phyloP scores from a whole-genome alignment of 2,113 vertebrate species.

The Odocoileus hemionus region DNA sequence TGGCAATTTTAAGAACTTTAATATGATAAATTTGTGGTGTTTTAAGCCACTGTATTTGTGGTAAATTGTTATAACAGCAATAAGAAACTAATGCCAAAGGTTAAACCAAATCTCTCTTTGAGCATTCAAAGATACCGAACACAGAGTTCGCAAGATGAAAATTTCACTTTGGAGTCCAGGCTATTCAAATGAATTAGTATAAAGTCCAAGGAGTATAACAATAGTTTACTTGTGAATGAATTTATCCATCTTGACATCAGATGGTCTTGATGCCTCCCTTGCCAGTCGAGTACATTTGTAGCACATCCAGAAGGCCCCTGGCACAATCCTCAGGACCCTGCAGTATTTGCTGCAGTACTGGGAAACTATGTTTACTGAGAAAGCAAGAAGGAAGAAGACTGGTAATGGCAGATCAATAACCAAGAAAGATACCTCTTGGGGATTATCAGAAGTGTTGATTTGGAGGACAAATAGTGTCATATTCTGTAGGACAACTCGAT shows the following conservation, averaged over 20 bases:
- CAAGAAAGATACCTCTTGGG: neutral
- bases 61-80: neutral
- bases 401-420: neutral
- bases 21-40: neutral
- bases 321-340: neutral
- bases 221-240: neutral
- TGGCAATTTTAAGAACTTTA: neutral
- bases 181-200: constrained; percentile 7
- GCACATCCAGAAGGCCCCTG: neutral
- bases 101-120: neutral
- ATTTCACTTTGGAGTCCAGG: constrained; percentile 3
- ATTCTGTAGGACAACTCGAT: neutral
- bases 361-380: neutral
- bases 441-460: neutral
- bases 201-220: neutral
- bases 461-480: neutral
- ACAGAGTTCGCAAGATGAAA: neutral
- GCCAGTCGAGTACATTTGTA: neutral
- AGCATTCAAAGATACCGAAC: neutral
- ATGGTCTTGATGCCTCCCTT: neutral
- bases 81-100: constrained; percentile 16
- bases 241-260: neutral
- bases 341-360: neutral
- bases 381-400: neutral
- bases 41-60: constrained; percentile 8